These are phyloP conservation scores for Hassar affinis DNA, from an alignment of 2,113 vertebrate genomes.

Conservation along the genomic window DNA sequence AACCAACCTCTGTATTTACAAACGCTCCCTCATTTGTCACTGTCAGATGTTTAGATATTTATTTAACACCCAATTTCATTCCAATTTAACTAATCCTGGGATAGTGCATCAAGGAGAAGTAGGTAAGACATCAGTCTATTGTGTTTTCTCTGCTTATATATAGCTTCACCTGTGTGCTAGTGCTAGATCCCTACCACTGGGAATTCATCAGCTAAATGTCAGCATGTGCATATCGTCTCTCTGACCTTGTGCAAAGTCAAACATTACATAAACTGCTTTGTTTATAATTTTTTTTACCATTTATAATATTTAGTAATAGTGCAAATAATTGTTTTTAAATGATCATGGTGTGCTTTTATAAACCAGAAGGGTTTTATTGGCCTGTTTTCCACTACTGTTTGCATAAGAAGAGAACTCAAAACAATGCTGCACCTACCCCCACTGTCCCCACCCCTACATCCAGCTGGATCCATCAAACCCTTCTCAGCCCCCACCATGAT, in stretches of 20 bases:
- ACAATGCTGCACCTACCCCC: background rate
- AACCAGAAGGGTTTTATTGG: background rate
- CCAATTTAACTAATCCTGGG: constrained; percentile 64
- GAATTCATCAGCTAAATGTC: constrained; percentile 50
- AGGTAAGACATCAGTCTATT: constrained; percentile 62
- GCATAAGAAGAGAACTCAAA: background rate
- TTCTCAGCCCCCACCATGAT: background rate
- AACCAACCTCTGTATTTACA: constrained; percentile 54
- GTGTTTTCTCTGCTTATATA: constrained; percentile 54
- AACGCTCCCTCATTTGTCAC: constrained; percentile 59
- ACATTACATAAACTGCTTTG: constrained; percentile 41
- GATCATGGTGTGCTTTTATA: background rate
- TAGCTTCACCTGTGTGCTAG: constrained; percentile 54
- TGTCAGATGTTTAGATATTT: constrained; percentile 66
- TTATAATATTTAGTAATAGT: constrained; percentile 4
- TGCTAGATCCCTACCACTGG: constrained; percentile 33
- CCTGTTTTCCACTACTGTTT: background rate
- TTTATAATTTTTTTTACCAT: constrained; percentile 11
- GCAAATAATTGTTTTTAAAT: background rate
- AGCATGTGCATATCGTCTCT: constrained; percentile 3
- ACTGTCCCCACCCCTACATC: too few species aligned
- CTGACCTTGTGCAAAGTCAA: constrained; percentile 55
- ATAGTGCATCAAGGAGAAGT: constrained; percentile 60
- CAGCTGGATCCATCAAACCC: background rate
- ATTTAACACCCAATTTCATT: constrained; percentile 68